Percentiles rank a stretch among this genome's conserved stretches.
These are phyloP conservation scores for Phataginus tricuspis DNA, from an alignment of 2,797 vertebrate genomes.

Conservation along the genomic window DNA sequence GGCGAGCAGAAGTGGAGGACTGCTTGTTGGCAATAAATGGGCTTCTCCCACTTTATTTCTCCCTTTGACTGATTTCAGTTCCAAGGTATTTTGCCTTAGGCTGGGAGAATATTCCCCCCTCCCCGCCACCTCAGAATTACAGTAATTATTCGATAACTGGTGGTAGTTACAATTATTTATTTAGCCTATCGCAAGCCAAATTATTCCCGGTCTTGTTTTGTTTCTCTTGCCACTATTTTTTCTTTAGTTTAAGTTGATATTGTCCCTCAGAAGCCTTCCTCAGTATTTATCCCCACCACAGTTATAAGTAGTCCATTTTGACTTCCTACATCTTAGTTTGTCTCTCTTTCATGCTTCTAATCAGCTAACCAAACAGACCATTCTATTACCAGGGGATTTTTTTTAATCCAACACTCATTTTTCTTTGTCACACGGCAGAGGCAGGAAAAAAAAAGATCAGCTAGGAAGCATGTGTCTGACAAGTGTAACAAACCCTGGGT, in stretches of 20 bases:
- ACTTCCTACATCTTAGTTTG: not conserved
- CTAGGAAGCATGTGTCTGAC: not conserved
- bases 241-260: not conserved
- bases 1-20: too few species aligned
- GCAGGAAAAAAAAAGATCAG: not conserved
- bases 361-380: not conserved
- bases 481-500: not conserved
- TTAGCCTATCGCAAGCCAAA: not conserved
- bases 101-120: too few species aligned
- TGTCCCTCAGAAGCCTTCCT: not conserved
- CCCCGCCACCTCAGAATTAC: too few species aligned
- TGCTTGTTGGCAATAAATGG: too few species aligned
- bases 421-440: slow-evolving; percentile 50
- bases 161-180: not conserved
- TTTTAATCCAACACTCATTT: slow-evolving; percentile 34
- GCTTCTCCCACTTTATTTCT: too few species aligned
- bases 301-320: not conserved
- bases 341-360: slow-evolving; percentile 17
- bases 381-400: not conserved
- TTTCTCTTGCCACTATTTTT: not conserved
- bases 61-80: too few species aligned
- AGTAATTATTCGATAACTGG: not conserved
- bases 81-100: too few species aligned
- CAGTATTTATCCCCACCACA: not conserved
- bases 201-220: not conserved